Evolutionary conservation across 1,140 invertebrate species (phyloP), one percentile per base, ranked within the genome.

Genomic region (Drosophila persimilis): DNA sequence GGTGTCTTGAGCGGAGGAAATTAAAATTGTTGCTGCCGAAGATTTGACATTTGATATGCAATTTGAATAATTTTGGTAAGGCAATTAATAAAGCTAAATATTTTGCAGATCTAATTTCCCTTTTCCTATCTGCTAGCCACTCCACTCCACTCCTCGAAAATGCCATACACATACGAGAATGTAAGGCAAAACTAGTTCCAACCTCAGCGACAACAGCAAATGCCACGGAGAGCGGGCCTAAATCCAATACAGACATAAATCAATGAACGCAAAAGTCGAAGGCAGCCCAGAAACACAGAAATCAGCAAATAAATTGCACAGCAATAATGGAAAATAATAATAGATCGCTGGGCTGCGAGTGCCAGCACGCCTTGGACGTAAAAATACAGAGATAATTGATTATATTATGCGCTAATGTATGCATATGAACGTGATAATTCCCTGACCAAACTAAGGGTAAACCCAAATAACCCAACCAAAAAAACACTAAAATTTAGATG

Each of bases 311-410:
- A 73, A 73, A 73, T 73, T 73, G 69, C 52, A 56, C 20, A 64
- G 59, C 59, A 64, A 65, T 64, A 73, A 64, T 57, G 35, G 29
- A 17, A 57, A 63, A 73, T 73, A 73, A 73, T 73, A 56, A 53
- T 46, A 73, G 52, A 57, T 8, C 17, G 55, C 8, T 24, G 29
- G 41, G 44, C 41, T 9, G 39, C 41, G 52, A 72, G 45, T 48
- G 29, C 29, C 44, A 45, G 39, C 59, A 43, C 70, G 48, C 69
- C 71, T 64, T 48, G 9, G 6, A 26, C 26, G 24, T 9, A 31
- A 15, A 56, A 17, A 41, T 46, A 45, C 17, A 63, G 31, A 69
- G 31, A 69, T 31, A 51, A 73, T 73, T 48, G 24, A 45, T 56
- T 56, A 45, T 24, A 56, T 44, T 44, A 29, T 55, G 41, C 20